phyloP scores from a whole-genome alignment of 2,888 invertebrate genomes.

The Polydesmus complanatus region DNA sequence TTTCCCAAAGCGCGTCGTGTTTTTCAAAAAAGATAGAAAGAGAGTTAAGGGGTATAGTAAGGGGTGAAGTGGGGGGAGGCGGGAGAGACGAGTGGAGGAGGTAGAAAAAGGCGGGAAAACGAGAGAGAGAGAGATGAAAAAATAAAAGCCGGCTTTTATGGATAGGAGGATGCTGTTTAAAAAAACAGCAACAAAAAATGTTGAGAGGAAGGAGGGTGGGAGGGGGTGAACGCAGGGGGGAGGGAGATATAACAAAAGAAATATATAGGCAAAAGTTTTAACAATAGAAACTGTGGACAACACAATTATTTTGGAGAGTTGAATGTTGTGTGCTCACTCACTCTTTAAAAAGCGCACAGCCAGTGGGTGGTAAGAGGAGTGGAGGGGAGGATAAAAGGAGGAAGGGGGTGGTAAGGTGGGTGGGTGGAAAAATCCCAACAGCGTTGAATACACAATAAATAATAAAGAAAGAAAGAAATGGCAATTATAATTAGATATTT shows the following conservation, averaged over 20 bases:
- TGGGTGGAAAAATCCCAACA: not conserved
- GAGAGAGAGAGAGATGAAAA: not conserved
- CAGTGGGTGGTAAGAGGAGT: not conserved
- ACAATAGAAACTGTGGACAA: not conserved
- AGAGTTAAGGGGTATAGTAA: not conserved
- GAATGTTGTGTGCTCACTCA: too few relatives aligned
- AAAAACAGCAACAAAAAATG: too few relatives aligned
- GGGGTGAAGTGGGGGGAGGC: not conserved
- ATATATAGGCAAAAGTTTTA: not conserved
- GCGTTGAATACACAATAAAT: too few relatives aligned
- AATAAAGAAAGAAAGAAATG: too few relatives aligned
- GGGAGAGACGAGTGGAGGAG: not conserved
- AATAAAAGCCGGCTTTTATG: not conserved
- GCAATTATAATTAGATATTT: too few relatives aligned
- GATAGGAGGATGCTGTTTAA: not conserved
- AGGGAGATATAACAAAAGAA: not conserved
- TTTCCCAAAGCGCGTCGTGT: not conserved
- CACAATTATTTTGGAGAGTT: not conserved
- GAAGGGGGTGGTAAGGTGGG: not conserved
- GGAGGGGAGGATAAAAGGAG: not conserved
- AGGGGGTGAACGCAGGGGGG: not conserved
- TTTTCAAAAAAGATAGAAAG: not conserved
- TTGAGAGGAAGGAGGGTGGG: not conserved
- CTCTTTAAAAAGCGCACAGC: too few relatives aligned
- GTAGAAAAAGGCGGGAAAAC: not conserved